Evolutionary conservation across 2,888 invertebrate genomes (phyloP), one percentile per base, ranked within the genome.

Genomic region (Cataglyphis cursor): DNA sequence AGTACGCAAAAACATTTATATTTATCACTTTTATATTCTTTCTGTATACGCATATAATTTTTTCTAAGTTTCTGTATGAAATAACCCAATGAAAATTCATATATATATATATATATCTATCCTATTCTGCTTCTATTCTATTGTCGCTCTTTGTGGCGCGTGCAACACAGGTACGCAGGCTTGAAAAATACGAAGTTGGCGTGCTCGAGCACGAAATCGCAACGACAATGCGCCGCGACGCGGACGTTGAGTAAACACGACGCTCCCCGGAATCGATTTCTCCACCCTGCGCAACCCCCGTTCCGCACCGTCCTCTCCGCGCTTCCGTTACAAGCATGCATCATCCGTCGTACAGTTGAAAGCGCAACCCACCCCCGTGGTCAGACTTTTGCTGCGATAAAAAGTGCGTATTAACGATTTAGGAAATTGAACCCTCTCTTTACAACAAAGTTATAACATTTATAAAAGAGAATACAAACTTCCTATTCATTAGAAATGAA

Each of bases 141-240:
- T 15, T 51, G 51, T n/a, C 51, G 51, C 75, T 61, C 21, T 21
- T n/a, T 68, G 24, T 12, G 72, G n/a, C 76, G 61, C 64, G 76
- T 57, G 76, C 76, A 38, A 44, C 18, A 54, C 57, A 73, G 54
- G 24, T 21, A 74, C 31, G 78, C 66, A 64, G 78, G 72, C 72
- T 72, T 68, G 84, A 86, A 87, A 88, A 80, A 81, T 59, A 80
- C 84, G 64, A 87, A 85, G 83, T 87, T 76, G 85, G 86, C 85
- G 89, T 89, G 86, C 84, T 88, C 89, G 89, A 88, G 90, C 87
- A 86, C 87, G 87, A 89, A 88, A 90, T 85, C 85, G 81, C 89
- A 74, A 74, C 78, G 81, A 72, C 85, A 68, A 68, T 82, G 87
- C 83, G 89, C 81, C 83, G 87, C 90, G 84, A 83, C 82, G 87